phyloP scores from a whole-genome alignment of 2,888 invertebrate genomes.

The Yponomeuta evonymella region DNA sequence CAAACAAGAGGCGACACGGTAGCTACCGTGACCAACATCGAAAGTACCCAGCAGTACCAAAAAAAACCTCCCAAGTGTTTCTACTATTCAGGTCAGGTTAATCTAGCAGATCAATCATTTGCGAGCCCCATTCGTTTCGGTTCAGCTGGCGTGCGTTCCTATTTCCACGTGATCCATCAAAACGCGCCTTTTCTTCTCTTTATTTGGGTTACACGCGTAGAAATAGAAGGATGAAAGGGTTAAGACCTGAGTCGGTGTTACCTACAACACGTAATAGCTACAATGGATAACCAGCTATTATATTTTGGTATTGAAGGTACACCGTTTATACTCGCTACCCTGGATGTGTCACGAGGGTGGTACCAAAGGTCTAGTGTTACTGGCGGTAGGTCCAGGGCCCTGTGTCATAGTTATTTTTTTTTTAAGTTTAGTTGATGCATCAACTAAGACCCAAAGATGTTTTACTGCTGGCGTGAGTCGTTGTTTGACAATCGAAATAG shows the following conservation, averaged over 20 bases:
- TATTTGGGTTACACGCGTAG: background rate
- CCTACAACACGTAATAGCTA: no score
- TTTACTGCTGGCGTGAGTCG: no score
- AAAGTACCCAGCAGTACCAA: background rate
- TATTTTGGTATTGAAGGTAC: no score
- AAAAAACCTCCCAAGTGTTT: background rate
- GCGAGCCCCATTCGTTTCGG: background rate
- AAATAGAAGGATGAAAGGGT: background rate
- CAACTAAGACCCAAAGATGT: no score
- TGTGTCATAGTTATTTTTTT: no score
- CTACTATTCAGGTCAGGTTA: conserved; percentile 2
- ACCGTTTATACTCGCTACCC: no score
- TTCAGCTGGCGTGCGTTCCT: background rate
- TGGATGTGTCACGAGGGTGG: no score
- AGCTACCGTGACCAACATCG: background rate
- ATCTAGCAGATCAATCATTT: background rate
- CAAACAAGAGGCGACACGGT: background rate
- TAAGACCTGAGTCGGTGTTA: background rate
- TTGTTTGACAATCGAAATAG: no score
- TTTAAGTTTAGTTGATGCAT: no score
- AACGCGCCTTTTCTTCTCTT: background rate
- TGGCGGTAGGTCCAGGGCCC: no score
- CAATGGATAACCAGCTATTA: no score
- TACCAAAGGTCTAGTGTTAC: no score
- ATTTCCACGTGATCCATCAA: background rate